Evolutionary conservation across 53 echinoderm and acorn worm genomes (phyloP).

Genomic region (Astropecten irregularis): DNA sequence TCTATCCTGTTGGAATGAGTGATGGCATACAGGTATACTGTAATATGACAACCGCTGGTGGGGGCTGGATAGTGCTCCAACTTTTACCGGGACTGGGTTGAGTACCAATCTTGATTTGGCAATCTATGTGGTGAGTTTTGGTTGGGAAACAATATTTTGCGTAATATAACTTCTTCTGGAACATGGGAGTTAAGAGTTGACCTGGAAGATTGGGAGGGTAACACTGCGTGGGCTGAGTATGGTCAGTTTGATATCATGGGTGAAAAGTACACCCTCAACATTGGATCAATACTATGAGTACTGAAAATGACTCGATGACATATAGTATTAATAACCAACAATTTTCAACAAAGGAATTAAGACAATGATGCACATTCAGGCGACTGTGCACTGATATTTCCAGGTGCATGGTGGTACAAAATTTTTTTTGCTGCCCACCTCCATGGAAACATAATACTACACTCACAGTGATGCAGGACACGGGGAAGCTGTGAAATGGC

Average conservation of each 20-base stretch:
- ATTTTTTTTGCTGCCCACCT: neutral
- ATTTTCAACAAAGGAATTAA: no score
- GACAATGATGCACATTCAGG: no score
- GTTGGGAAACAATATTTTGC: neutral
- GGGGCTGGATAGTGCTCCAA: no score
- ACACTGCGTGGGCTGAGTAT: neutral
- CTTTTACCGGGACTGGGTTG: neutral
- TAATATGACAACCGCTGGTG: no score
- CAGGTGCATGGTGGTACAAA: neutral
- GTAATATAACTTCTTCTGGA: neutral
- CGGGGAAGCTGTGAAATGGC: neutral
- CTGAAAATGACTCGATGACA: neutral
- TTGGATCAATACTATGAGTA: neutral
- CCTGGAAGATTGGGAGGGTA: neutral
- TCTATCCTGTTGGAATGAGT: no score
- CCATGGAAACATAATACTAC: neutral
- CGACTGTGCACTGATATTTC: neutral
- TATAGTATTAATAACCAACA: neutral
- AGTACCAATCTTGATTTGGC: no score
- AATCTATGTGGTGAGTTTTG: no score
- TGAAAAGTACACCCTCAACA: conserved; percentile 7
- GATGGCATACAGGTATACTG: no score
- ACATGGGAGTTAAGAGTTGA: neutral
- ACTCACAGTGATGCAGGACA: neutral
- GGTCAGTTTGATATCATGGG: no score